A percentile compares a stretch with the other conserved stretches of the same genome.
Conservation (phyloP, 92 coral and sea anemone species). For the Porites lobata region DNA sequence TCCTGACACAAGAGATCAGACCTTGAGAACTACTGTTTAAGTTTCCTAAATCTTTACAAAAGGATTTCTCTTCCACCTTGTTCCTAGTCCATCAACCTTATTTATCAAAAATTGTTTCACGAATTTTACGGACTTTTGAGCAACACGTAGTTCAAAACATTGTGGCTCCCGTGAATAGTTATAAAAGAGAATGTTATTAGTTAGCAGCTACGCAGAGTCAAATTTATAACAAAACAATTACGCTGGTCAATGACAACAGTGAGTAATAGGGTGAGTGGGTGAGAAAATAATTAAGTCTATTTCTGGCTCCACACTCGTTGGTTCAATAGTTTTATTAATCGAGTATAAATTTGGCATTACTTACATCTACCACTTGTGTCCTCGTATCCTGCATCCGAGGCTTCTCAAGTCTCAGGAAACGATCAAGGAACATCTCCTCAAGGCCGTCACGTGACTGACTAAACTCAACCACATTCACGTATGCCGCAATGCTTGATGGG, state of each 20-base stretch:
- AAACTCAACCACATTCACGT: slow-evolving; percentile 92
- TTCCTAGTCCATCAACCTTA: neutral
- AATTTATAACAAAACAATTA: too few species aligned
- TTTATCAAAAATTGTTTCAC: neutral
- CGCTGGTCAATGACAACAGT: too few species aligned
- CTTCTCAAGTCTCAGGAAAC: slow-evolving; percentile 95
- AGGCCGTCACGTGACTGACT: slow-evolving; percentile 97
- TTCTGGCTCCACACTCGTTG: too few species aligned
- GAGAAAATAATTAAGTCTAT: too few species aligned
- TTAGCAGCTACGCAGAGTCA: too few species aligned
- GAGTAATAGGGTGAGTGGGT: too few species aligned
- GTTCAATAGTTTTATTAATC: too few species aligned
- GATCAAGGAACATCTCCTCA: slow-evolving; percentile 95
- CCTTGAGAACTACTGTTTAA: neutral
- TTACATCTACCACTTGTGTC: slow-evolving; percentile 91
- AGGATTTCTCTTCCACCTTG: neutral
- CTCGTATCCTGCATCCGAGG: slow-evolving; percentile 97
- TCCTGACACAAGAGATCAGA: slow-evolving; percentile 68
- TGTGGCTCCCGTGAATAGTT: too few species aligned
- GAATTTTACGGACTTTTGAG: neutral
- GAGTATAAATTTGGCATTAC: neutral
- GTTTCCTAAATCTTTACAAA: neutral
- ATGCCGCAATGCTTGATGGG: slow-evolving; percentile 89
- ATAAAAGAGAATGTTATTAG: too few species aligned
- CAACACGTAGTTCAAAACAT: too few species aligned